phyloP scores from a whole-genome alignment of 1,140 invertebrate species.

The Tyrophagus putrescentiae region DNA sequence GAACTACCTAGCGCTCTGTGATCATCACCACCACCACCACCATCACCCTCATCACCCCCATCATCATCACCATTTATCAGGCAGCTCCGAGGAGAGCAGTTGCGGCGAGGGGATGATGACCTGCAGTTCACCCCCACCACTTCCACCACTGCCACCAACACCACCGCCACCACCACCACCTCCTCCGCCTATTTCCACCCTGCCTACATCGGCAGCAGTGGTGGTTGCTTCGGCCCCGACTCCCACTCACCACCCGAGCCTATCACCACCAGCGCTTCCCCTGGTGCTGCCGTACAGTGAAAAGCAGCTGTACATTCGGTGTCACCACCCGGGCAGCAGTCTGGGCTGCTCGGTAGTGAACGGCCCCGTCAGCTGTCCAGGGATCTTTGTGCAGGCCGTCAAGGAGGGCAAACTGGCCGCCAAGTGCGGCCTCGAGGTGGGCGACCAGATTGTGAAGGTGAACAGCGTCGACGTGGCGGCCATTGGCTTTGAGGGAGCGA shows the following conservation, averaged over 20 bases:
- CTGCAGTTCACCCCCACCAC: not conserved
- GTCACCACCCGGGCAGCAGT: conserved; percentile 2
- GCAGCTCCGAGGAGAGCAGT: no score
- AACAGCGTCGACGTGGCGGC: conserved; percentile 63
- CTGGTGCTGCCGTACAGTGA: not conserved
- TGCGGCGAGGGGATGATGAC: no score
- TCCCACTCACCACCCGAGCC: not conserved
- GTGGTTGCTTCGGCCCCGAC: not conserved
- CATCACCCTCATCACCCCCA: not conserved
- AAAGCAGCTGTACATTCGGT: conserved; percentile 6
- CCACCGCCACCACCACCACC: not conserved
- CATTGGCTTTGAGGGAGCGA: conserved; percentile 54
- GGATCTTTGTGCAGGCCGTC: conserved; percentile 79
- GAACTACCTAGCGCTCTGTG: no score
- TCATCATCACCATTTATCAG: not conserved
- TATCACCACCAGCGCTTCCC: not conserved
- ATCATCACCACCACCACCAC: not conserved
- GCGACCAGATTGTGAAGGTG: conserved; percentile 79
- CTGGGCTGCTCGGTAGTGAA: conserved; percentile 36
- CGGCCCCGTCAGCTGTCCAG: conserved; percentile 47
- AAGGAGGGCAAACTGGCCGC: conserved; percentile 69
- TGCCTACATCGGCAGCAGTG: not conserved
- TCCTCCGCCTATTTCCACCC: not conserved
- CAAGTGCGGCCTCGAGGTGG: conserved; percentile 67
- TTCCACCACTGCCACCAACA: not conserved